Evolutionary conservation across 1,140 invertebrate genomes (phyloP), one percentile per base, ranked within the genome.

Genomic region (Danaus plexippus): DNA sequence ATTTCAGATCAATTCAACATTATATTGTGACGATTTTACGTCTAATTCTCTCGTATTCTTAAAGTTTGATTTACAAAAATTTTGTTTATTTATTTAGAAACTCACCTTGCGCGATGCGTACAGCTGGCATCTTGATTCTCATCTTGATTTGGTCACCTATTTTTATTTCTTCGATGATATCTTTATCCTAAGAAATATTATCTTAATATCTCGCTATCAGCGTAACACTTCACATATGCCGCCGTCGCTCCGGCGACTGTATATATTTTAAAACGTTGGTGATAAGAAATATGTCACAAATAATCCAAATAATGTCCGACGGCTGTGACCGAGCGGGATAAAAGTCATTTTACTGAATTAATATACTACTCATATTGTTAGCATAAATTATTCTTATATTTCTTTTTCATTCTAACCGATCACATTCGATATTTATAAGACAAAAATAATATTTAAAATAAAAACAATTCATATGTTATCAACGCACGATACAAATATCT

Each of bases 101-200:
- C 69, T 72, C 89, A 95, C 94, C 94, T 95, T 96, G 94, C 87
- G 94, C 94, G 90, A 96, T 96, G 89, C 94, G 92, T 88, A 95
- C 94, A 87, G 94, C 94, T 87, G 94, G 94, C 94, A 96, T 96
- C 92, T 96, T 96, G 90, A 96, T 96, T 94, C 94, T 94, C 94
- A 96, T 96, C 90, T 92, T 95, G 93, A 82, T 82, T 82, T 85
- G 84, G 78, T 87, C 84, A 87, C 84, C 84, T 87, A 87, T 87
- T 81, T 87, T 87, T 85, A 80, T 72, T 72, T 78, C 73, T 85
- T 85, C 68, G 77, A 75, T 65, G 78, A 81, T 72, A 76, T 74
- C 75, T 79, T 73, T 77, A 77, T 81, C 71, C 64, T 71, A 52
- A 52, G 71, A 78, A 85, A 78, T 71, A 15, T 79, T 82, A 81